Conservation (phyloP, 53 echinoderm and acorn worm species). For the Zoroaster sp. region DNA sequence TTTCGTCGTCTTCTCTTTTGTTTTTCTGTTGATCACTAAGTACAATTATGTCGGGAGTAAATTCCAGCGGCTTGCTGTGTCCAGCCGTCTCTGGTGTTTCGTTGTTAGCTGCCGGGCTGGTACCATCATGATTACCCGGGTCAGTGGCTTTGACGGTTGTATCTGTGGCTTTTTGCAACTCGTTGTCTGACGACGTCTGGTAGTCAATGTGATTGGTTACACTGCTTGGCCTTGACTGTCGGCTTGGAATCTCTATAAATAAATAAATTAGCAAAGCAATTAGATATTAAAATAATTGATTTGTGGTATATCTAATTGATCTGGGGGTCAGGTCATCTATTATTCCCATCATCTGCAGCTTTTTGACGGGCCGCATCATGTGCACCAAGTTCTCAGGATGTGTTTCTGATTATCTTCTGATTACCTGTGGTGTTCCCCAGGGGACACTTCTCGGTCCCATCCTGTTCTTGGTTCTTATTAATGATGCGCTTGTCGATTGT, state of each 20-base stretch:
- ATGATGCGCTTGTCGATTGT: too few species aligned
- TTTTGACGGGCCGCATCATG: too few species aligned
- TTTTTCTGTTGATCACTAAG: background rate
- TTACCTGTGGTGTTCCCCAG: too few species aligned
- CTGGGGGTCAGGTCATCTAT: too few species aligned
- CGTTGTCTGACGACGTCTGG: background rate
- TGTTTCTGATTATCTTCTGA: too few species aligned
- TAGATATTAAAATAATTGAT: too few species aligned
- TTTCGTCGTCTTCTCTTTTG: background rate
- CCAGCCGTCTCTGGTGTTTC: background rate
- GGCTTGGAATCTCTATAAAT: constrained; percentile 9
- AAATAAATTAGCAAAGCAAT: background rate
- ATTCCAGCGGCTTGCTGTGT: background rate
- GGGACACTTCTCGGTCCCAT: too few species aligned
- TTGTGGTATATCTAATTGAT: too few species aligned
- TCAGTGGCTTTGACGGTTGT: background rate
- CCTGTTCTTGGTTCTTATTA: too few species aligned
- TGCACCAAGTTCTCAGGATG: too few species aligned
- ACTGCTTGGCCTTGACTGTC: background rate
- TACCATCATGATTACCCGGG: background rate
- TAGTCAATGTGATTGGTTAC: constrained; percentile 5
- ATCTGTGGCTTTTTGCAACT: background rate
- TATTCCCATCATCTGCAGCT: too few species aligned
- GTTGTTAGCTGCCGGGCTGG: background rate
- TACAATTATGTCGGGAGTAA: background rate